A percentile compares a stretch with the other conserved stretches of the same genome.
phyloP scores from a whole-genome alignment of 1,140 invertebrate species.

The Drepana arcuata region DNA sequence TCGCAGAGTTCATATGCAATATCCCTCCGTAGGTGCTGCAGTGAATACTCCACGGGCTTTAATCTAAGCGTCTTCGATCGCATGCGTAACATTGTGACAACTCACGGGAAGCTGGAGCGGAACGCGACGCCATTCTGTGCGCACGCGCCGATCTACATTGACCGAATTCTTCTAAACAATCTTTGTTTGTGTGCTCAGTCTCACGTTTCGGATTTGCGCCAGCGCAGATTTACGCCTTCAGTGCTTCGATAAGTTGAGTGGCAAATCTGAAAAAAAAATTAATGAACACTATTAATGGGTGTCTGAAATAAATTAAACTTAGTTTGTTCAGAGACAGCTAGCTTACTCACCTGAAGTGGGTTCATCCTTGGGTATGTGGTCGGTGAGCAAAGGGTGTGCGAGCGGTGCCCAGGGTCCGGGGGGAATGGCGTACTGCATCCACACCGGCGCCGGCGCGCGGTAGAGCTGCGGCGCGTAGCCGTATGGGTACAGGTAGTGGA shows the following conservation, averaged over 20 bases:
- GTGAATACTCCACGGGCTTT: not conserved
- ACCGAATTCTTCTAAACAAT: constrained; percentile 24
- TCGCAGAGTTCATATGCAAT: too few relatives aligned
- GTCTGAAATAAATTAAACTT: too few relatives aligned
- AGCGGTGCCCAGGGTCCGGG: constrained; percentile 56
- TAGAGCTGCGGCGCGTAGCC: constrained; percentile 35
- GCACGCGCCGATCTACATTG: too few relatives aligned
- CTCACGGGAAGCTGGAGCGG: too few relatives aligned
- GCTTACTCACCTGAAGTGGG: constrained; percentile 64
- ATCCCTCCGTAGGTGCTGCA: not conserved
- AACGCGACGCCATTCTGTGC: too few relatives aligned
- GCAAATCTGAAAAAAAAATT: constrained; percentile 61
- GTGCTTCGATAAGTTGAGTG: constrained; percentile 68
- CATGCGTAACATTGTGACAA: too few relatives aligned
- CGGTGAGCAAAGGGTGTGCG: constrained; percentile 55
- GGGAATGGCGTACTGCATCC: constrained; percentile 31
- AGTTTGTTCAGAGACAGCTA: too few relatives aligned
- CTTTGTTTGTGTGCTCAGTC: constrained; percentile 32
- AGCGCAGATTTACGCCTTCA: constrained; percentile 28
- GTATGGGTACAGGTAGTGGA: constrained; percentile 37
- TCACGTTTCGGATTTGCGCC: constrained; percentile 23
- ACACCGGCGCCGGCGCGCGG: constrained; percentile 40
- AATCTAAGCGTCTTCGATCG: not conserved
- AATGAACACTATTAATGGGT: too few relatives aligned
- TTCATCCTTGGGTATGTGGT: constrained; percentile 64